Evolutionary conservation across 2,888 invertebrate genomes (phyloP).

Genomic region (Xylocampa areola): DNA sequence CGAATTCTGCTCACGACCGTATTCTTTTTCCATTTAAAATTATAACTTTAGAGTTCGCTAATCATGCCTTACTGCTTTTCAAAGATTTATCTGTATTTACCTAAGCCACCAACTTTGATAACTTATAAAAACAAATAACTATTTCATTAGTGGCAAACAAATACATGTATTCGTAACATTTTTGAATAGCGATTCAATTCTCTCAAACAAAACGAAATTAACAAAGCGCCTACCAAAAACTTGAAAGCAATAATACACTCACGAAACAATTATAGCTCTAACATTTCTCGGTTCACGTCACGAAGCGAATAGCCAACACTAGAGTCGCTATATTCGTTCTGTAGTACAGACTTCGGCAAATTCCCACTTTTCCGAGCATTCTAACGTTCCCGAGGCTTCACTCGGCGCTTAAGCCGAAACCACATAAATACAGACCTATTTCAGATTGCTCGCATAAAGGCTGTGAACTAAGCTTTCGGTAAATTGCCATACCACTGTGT

Average conservation of each 20-base stretch:
- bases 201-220: background rate
- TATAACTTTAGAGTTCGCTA: too few relatives aligned
- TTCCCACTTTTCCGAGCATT: conserved; percentile 58
- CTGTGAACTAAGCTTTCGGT: conserved; percentile 35
- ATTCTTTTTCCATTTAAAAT: too few relatives aligned
- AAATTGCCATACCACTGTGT: conserved; percentile 11
- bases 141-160: too few relatives aligned
- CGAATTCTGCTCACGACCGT: too few relatives aligned
- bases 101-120: too few relatives aligned
- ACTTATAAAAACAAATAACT: too few relatives aligned
- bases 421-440: conserved; percentile 58
- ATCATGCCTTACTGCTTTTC: too few relatives aligned
- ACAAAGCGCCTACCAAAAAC: conserved; percentile 38
- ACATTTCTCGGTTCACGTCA: conserved; percentile 17
- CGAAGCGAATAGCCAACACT: conserved; percentile 21
- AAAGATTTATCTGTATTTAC: too few relatives aligned
- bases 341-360: conserved; percentile 47
- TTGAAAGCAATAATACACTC: conserved; percentile 43
- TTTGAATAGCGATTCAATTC: too few relatives aligned
- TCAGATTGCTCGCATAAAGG: conserved; percentile 37
- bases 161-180: background rate
- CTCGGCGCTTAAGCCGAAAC: conserved; percentile 60
- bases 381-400: conserved; percentile 52
- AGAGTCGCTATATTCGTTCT: conserved; percentile 29
- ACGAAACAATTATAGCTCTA: conserved; percentile 29